Evolutionary conservation across 2,113 vertebrate genomes (phyloP).

Genomic region (Oreochromis spilurus): DNA sequence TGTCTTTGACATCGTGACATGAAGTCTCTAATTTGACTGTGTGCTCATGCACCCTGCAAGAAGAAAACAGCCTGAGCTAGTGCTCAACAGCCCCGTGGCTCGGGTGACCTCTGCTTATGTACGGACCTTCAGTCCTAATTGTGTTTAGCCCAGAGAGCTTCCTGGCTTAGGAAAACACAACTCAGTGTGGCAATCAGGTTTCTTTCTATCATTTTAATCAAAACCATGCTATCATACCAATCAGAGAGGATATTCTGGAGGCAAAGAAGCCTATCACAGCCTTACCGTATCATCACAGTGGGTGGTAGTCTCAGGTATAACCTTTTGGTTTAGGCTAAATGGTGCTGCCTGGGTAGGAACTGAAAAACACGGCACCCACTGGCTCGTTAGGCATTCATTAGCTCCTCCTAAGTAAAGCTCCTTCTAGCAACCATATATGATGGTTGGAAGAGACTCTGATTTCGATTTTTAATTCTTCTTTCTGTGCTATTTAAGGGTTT

Average conservation of each 20-base stretch:
- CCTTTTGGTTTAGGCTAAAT: neutral
- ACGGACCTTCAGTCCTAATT: conserved; percentile 52
- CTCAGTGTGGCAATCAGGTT: neutral
- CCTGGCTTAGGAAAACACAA: neutral
- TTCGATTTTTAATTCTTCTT: neutral
- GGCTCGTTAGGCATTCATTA: neutral
- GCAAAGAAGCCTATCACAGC: neutral
- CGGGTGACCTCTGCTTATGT: conserved; percentile 62
- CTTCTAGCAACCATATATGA: neutral
- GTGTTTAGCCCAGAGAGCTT: conserved; percentile 35
- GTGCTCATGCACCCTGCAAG: conserved; percentile 63
- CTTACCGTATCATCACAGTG: neutral
- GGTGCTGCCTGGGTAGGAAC: neutral
- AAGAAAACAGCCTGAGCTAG: conserved; percentile 30
- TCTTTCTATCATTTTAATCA: neutral
- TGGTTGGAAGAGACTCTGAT: neutral
- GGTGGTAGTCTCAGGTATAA: neutral
- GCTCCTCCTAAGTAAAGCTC: neutral
- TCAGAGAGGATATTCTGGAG: neutral
- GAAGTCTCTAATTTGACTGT: conserved; percentile 70
- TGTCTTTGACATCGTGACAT: conserved; percentile 68
- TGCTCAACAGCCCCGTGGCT: conserved; percentile 36
- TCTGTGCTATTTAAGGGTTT: neutral
- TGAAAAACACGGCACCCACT: neutral
- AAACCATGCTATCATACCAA: neutral